Evolutionary conservation across 2,797 vertebrate species (phyloP).

Genomic region (Gastrophryne carolinensis): DNA sequence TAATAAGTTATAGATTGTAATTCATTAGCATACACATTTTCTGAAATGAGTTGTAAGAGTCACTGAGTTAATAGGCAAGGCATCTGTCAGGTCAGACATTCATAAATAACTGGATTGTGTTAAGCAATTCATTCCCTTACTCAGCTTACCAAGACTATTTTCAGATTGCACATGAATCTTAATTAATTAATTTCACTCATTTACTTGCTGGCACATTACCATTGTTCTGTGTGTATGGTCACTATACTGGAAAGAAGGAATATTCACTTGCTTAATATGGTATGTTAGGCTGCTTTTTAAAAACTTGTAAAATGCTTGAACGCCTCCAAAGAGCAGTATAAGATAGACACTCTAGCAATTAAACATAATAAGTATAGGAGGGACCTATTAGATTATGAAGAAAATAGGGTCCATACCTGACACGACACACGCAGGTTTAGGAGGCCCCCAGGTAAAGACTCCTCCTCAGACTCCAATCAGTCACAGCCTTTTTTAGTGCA

Average conservation of each 20-base stretch:
- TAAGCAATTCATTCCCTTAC: conserved; percentile 28
- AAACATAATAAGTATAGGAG: too few species aligned
- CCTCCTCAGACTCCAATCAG: too few species aligned
- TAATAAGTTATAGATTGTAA: background rate
- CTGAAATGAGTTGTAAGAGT: background rate
- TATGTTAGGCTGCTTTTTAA: too few species aligned
- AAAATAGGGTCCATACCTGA: too few species aligned
- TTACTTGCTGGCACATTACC: conserved; percentile 26
- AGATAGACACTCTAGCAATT: too few species aligned
- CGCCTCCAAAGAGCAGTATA: too few species aligned
- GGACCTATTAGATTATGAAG: too few species aligned
- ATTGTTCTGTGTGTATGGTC: conserved; percentile 29
- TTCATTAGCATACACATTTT: conserved; percentile 12
- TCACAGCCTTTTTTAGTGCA: too few species aligned
- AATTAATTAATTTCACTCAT: conserved; percentile 38
- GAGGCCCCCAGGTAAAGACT: too few species aligned
- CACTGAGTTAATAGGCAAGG: conserved; percentile 24
- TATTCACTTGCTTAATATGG: too few species aligned
- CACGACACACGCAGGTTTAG: too few species aligned
- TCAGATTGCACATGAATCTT: conserved; percentile 31
- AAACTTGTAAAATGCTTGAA: too few species aligned
- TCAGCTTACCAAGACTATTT: background rate
- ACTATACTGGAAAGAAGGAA: conserved; percentile 2
- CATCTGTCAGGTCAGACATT: conserved; percentile 6
- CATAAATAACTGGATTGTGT: conserved; percentile 39